Evolutionary conservation across 1,140 invertebrate genomes (phyloP).

Genomic region (Drosophila aff.): DNA sequence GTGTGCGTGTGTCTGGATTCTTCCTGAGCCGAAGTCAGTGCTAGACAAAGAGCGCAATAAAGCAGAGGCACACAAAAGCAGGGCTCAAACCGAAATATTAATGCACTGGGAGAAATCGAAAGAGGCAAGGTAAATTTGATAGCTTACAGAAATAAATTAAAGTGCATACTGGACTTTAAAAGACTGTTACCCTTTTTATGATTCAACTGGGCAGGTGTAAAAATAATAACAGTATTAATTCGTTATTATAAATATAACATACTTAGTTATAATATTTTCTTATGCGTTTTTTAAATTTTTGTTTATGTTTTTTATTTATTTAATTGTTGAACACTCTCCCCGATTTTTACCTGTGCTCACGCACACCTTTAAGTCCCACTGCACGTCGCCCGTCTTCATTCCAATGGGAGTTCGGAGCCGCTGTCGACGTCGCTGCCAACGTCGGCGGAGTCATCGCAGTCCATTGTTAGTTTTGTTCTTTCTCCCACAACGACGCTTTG

Average conservation of each 20-base stretch:
- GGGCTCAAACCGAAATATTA: constrained; percentile 71
- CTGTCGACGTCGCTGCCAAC: constrained; percentile 17
- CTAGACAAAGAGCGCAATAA: constrained; percentile 80
- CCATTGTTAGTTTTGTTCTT: constrained; percentile 82
- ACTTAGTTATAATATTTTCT: neutral
- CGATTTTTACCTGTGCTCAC: constrained; percentile 15
- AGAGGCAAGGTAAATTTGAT: too few relatives aligned
- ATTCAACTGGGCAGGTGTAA: too few relatives aligned
- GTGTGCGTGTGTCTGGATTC: constrained; percentile 19
- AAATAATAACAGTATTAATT: too few relatives aligned
- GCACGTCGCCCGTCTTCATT: constrained; percentile 67
- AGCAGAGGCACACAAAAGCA: constrained; percentile 72
- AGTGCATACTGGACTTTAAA: neutral
- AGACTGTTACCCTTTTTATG: too few relatives aligned
- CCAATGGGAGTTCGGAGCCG: constrained; percentile 70
- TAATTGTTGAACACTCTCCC: neutral
- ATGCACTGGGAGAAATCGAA: constrained; percentile 29
- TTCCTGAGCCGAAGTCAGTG: constrained; percentile 51
- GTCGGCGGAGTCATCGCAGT: constrained; percentile 46
- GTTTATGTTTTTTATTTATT: neutral
- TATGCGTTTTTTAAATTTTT: neutral
- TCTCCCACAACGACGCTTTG: constrained; percentile 77
- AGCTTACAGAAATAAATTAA: neutral
- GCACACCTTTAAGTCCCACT: constrained; percentile 40
- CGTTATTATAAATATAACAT: too few relatives aligned